Evolutionary conservation across 2,113 vertebrate genomes (phyloP), one percentile per base, ranked within the genome.

Genomic region (Neolamprologus devosi): DNA sequence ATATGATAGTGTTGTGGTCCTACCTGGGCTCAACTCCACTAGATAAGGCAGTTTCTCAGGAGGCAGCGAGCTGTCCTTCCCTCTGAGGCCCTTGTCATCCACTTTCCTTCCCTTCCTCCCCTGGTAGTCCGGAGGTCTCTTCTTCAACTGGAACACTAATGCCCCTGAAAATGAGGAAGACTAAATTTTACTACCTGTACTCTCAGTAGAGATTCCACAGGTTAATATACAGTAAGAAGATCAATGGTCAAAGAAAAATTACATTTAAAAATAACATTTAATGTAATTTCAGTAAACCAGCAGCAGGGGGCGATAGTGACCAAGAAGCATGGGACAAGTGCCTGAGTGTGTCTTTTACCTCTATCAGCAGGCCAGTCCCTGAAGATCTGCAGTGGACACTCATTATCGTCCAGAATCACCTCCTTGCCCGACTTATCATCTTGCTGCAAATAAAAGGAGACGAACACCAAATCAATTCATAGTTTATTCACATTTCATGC

Each of bases 331-430:
- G 12, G 14, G 23, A 21, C 28, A n/a, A 28, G 17, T 9, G 17
- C 10, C 14, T 49, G 19, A 54, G 19, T 21, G 23, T 19, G 55
- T 28, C 23, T 17, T 5, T 78, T 93, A 99, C 98, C 99, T 97
- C 97, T 97, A 93, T 99, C 98, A 78, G 96, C 97, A 57, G 99
- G 98, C 98, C 98, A 99, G 68, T 99, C 99, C 93, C 98, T 97
- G 96, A 99, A 98, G 96, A 99, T 99, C 84, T 99, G 98, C 89
- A 99, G 95, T 6, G 99, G 99, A 91, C 98, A 99, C 88, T 99
- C 99, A 0, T 95, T 89, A 73, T 99, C 98, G 19, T 99, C 98
- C 54, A 99, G 97, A 87, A 99, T 96, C 16, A 83, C 93, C 85
- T 99, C 99, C 90, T 98, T 98, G 80, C 97, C 96, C 42, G 97